A percentile compares a stretch with the other conserved stretches of the same genome.
These are phyloP conservation scores for Pseudomyrmex flavicornis DNA, from an alignment of 1,140 invertebrate species.

Conservation along the genomic window DNA sequence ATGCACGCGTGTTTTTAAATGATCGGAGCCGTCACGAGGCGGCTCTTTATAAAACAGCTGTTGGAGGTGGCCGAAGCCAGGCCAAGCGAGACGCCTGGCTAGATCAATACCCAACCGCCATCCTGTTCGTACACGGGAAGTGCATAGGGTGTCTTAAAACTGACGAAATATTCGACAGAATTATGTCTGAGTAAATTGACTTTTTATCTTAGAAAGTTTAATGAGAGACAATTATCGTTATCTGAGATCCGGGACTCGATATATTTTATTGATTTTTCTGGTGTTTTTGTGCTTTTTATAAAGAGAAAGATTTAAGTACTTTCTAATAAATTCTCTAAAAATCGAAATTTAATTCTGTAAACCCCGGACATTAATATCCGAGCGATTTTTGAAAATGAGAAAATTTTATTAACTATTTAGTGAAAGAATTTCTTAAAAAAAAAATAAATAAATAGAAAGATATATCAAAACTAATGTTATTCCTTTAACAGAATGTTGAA, in stretches of 20 bases:
- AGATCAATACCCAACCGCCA: slow-evolving; percentile 71
- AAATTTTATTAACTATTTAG: too few species aligned
- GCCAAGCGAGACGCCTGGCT: slow-evolving; percentile 56
- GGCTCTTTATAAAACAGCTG: slow-evolving; percentile 75
- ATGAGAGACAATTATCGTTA: not conserved
- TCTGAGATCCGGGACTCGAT: not conserved
- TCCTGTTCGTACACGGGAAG: slow-evolving; percentile 42
- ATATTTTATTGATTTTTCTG: too few species aligned
- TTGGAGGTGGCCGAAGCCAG: slow-evolving; percentile 72
- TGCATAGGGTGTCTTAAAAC: slow-evolving; percentile 35
- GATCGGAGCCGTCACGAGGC: slow-evolving; percentile 55
- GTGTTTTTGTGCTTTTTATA: too few species aligned
- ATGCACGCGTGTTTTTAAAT: slow-evolving; percentile 71
- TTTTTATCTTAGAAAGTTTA: not conserved
- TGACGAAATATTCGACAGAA: not conserved
- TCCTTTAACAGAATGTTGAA: too few species aligned
- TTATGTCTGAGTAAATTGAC: slow-evolving; percentile 5
- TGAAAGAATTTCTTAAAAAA: too few species aligned
- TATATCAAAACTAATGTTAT: too few species aligned
- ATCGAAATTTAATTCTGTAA: too few species aligned
- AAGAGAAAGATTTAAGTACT: too few species aligned
- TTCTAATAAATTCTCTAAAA: too few species aligned
- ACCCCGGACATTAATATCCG: too few species aligned
- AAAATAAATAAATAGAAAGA: too few species aligned
- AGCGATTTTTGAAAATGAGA: too few species aligned